These are phyloP conservation scores for Volucella inflata DNA, from an alignment of 2,888 invertebrate genomes.

Conservation along the genomic window DNA sequence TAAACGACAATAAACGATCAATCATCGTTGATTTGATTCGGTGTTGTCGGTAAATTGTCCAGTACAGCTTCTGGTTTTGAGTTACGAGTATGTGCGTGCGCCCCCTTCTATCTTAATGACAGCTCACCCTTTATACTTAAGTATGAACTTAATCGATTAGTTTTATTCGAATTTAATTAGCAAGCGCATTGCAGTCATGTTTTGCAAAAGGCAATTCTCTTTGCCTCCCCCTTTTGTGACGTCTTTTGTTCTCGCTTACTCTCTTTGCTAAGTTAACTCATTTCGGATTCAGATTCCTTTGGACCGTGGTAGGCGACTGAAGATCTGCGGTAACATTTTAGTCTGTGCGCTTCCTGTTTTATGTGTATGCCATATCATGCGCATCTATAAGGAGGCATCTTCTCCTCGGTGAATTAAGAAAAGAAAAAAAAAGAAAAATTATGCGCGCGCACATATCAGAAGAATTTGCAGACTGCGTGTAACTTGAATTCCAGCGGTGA, in stretches of 20 bases:
- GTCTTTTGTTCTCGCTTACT: conserved; percentile 32
- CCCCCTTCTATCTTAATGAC: conserved; percentile 31
- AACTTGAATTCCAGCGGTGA: conserved; percentile 75
- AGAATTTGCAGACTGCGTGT: conserved; percentile 77
- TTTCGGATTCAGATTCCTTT: conserved; percentile 75
- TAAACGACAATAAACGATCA: conserved; percentile 71
- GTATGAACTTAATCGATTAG: conserved; percentile 77
- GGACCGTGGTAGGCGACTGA: conserved; percentile 35
- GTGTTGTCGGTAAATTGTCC: conserved; percentile 23
- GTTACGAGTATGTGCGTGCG: conserved; percentile 35
- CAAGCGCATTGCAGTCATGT: conserved; percentile 76
- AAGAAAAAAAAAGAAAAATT: conserved; percentile 67
- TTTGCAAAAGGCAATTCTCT: conserved; percentile 53
- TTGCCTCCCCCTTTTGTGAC: conserved; percentile 17
- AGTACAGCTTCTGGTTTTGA: conserved; percentile 19
- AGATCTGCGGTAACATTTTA: conserved; percentile 24
- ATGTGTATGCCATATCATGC: conserved; percentile 38
- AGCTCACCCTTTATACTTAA: conserved; percentile 45
- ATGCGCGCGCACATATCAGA: conserved; percentile 76
- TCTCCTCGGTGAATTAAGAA: conserved; percentile 64
- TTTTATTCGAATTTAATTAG: conserved; percentile 78
- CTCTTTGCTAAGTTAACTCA: conserved; percentile 46
- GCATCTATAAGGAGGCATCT: conserved; percentile 45
- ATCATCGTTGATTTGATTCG: conserved; percentile 63
- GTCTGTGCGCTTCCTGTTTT: conserved; percentile 55